Base-by-base conservation (phyloP, 2,113 vertebrate genomes). In the Agelaius tricolor region DNA sequence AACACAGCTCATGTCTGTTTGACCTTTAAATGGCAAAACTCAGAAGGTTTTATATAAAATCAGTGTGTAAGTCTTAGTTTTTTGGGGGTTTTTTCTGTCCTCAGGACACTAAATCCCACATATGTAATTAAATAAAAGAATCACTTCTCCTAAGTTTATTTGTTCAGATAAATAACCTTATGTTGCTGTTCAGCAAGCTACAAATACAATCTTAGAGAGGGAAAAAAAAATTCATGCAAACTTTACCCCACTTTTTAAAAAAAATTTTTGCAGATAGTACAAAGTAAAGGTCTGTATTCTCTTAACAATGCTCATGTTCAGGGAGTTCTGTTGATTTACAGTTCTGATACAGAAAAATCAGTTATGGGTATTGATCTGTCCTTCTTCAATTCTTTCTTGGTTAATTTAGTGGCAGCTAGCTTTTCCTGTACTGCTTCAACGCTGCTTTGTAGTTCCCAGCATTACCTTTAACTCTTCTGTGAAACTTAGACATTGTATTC, bases 21-120 rank as follows among this genome's bases (percentile, higher is more conserved):
- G 87, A 95, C 84, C 81, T 92, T 92, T 94, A 94, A 95, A 94
- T 73, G 87, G 75, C 46, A 87, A 79, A 90, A 89, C 20, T 74
- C 67, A 31, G 73, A 88, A n/a, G 54, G 46, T 89, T 83, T 85
- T 91, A 80, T 95, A 21, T 94, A 89, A 41, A 81, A 85, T 78
- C 27, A 68, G 6, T 80, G 24, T 69, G 59, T 82, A 84, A 89
- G 57, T 52, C 23, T 20, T 80, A 24, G 33, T 13, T 77, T 62
- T 51, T 15, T 10, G 2, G 2, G 0, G 0, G 30, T 23, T 65
- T 18, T 63, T 66, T 47, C 75, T 73, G 46, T 92, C 57, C 47
- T 92, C 37, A 54, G 77, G 67, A 74, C 43, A 80, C 14, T 74
- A 73, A 72, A 76, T 76, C 94, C 61, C n/a, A 59, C 39, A 9